phyloP scores from a whole-genome alignment of 2,113 vertebrate genomes.

The Erythrocercus mccallii region DNA sequence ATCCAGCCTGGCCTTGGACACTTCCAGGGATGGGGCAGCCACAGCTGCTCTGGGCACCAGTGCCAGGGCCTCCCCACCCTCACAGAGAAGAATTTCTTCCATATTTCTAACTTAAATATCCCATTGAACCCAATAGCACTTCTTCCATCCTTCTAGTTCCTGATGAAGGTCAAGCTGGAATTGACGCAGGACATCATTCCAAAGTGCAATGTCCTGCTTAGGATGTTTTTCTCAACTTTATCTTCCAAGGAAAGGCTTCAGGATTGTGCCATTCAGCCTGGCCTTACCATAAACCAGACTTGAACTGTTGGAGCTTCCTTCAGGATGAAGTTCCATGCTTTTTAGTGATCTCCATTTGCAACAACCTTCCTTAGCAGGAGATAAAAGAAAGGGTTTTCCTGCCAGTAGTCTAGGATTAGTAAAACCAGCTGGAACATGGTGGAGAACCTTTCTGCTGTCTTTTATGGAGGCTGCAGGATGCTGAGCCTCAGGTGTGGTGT shows the following conservation, averaged over 20 bases:
- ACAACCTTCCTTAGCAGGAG: not conserved
- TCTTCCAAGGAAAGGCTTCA: not conserved
- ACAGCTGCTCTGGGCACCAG: not conserved
- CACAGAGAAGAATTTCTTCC: not conserved
- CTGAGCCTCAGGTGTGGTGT: accelerated
- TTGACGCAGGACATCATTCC: not conserved
- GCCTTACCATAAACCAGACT: not conserved
- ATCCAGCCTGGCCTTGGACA: accelerated
- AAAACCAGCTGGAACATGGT: not conserved
- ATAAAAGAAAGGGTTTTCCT: not conserved
- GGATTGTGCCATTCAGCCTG: not conserved
- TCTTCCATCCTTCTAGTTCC: not conserved
- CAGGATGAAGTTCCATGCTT: not conserved
- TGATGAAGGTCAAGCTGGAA: not conserved
- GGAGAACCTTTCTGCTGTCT: not conserved
- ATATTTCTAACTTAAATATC: not conserved
- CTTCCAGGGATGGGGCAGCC: not conserved
- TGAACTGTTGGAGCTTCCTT: not conserved
- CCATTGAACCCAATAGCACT: not conserved
- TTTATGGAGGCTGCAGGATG: not conserved
- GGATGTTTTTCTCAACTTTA: not conserved
- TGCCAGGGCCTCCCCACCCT: accelerated
- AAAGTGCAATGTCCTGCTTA: not conserved
- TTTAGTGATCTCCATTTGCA: not conserved
- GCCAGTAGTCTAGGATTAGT: not conserved